Conservation (phyloP, 2,888 invertebrate genomes). For the Elgonia sp. region DNA sequence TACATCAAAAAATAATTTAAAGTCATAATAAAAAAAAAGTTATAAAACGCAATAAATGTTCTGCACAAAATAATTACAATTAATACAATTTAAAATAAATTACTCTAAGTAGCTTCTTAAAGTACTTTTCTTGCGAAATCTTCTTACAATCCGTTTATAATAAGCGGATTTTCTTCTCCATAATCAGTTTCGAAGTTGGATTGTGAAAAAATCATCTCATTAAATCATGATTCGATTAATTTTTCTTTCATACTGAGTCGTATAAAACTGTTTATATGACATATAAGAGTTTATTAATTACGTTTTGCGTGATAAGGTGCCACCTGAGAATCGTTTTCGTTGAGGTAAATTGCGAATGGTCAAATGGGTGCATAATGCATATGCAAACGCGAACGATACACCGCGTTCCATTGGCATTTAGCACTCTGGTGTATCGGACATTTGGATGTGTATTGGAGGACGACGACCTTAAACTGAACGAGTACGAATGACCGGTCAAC, state of each 20-base stretch:
- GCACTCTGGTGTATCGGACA: slow-evolving; percentile 13
- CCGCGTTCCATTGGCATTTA: slow-evolving; percentile 32
- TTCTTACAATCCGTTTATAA: slow-evolving; percentile 39
- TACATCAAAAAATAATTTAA: too few relatives aligned
- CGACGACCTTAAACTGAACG: slow-evolving; percentile 68
- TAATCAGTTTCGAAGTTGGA: slow-evolving; percentile 14
- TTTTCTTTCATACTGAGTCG: background rate
- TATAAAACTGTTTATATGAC: background rate
- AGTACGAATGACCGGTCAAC: slow-evolving; percentile 61
- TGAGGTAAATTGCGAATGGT: background rate
- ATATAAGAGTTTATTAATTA: slow-evolving; percentile 20
- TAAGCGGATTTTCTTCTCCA: slow-evolving; percentile 14
- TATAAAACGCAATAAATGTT: too few relatives aligned
- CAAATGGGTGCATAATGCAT: slow-evolving; percentile 18
- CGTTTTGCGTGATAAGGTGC: slow-evolving; percentile 5
- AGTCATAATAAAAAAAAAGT: too few relatives aligned
- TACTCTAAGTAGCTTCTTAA: background rate
- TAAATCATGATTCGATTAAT: background rate
- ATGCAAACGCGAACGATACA: slow-evolving; percentile 48
- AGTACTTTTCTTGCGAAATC: background rate
- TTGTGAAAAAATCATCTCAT: background rate
- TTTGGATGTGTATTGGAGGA: slow-evolving; percentile 51
- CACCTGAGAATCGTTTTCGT: slow-evolving; percentile 24
- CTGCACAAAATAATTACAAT: background rate
- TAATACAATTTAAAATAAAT: background rate